phyloP scores from a whole-genome alignment of 1,140 invertebrate species.

The Vanessa tameamea region DNA sequence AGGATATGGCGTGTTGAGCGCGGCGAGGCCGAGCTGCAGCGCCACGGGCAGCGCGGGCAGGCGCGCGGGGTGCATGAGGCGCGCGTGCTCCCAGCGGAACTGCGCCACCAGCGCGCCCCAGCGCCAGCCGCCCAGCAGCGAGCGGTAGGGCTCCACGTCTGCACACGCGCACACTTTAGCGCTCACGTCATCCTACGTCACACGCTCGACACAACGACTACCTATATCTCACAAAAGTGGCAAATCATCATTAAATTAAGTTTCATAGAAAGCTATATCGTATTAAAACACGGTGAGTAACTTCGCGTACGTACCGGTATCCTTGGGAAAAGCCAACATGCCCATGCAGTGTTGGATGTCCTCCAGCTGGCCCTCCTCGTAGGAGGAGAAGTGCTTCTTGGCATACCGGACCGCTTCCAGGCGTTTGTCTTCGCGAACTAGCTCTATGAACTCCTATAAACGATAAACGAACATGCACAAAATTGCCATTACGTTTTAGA shows the following conservation, averaged over 20 bases:
- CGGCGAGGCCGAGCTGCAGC: constrained; percentile 91
- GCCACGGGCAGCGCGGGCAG: constrained; percentile 96
- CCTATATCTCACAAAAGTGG: no score
- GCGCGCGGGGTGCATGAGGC: constrained; percentile 94
- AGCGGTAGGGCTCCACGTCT: constrained; percentile 82
- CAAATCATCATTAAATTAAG: no score
- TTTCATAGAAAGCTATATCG: no score
- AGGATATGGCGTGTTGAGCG: constrained; percentile 91
- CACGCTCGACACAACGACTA: not conserved
- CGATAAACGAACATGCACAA: not conserved
- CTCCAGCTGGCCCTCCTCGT: constrained; percentile 91
- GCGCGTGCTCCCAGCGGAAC: constrained; percentile 96
- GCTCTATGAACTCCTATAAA: constrained; percentile 93
- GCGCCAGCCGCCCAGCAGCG: constrained; percentile 79
- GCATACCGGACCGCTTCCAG: constrained; percentile 97
- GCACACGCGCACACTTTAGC: not conserved
- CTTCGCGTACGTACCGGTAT: constrained; percentile 82
- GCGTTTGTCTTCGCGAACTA: constrained; percentile 91
- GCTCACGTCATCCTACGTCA: no score
- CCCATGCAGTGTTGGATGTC: constrained; percentile 98
- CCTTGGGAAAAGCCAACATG: constrained; percentile 93
- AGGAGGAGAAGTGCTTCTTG: constrained; percentile 93
- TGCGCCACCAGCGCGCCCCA: constrained; percentile 94
- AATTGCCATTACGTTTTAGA: not conserved
- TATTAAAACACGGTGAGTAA: not conserved